phyloP scores from a whole-genome alignment of 2,888 invertebrate genomes.

The Campaea margaritaria region DNA sequence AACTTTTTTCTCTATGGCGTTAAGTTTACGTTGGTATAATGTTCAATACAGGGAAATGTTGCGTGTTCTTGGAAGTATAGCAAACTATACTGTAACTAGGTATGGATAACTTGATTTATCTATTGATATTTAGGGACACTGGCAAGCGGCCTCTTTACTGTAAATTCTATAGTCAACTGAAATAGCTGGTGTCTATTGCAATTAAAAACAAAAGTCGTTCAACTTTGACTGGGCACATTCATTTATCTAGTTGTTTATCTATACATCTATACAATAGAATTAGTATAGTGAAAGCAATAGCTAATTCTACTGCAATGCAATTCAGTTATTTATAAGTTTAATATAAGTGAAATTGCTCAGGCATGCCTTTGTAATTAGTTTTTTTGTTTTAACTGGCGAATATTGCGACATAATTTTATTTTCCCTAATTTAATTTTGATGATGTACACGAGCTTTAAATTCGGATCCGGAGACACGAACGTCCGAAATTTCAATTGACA shows the following conservation, averaged over 20 bases:
- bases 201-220: neutral
- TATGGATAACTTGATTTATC: too few species aligned
- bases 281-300: conserved; percentile 24
- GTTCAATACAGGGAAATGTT: too few species aligned
- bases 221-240: neutral
- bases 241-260: conserved; percentile 2
- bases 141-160: too few species aligned
- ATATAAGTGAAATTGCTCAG: conserved; percentile 40
- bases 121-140: too few species aligned
- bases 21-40: too few species aligned
- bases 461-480: conserved; percentile 31
- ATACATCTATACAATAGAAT: conserved; percentile 11
- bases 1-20: too few species aligned
- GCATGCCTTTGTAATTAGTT: conserved; percentile 30
- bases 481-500: conserved; percentile 41
- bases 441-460: conserved; percentile 41
- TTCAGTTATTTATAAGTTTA: conserved; percentile 38
- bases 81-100: too few species aligned
- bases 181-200: too few species aligned
- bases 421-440: conserved; percentile 38
- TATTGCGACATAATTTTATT: conserved; percentile 36
- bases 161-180: too few species aligned
- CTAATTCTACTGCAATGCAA: conserved; percentile 34
- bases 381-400: conserved; percentile 25
- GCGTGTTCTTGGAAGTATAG: too few species aligned